Evolutionary conservation across 2,888 invertebrate genomes (phyloP), one percentile per base, ranked within the genome.

Genomic region (Drosophila differens): DNA sequence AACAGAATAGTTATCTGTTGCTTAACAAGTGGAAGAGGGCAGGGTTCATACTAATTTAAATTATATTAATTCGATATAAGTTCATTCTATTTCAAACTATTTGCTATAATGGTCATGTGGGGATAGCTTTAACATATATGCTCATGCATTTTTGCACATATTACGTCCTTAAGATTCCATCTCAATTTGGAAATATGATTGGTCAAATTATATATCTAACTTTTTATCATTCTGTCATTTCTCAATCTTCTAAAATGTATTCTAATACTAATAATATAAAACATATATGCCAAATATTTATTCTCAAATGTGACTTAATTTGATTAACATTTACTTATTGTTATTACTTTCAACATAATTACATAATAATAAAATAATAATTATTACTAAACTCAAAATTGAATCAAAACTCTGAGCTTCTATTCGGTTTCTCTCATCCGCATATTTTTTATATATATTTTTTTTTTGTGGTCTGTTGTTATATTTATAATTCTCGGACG

Each of bases 401-500:
- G 22, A 32, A 6, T 9, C 10, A 32, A 25, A 44, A 25, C 22
- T 12, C 32, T 22, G 30, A 16, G 16, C 32, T 10, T 44, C 12
- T 22, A 47, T 9, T 59, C 19, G 19, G 33, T 33, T 25, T 4
- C 9, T 41, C 9, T 30, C 52, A 19, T 60, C 49, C 47, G 61
- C 64, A 65, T 35, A 35, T 37, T 30, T 30, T 4, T 2, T 22
- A 4, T 35, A 35, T 16, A n/a, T n/a, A n/a, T 7, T n/a, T 22
- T 32, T n/a, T n/a, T 30, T 41, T n/a, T 32, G n/a, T 41, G 16
- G 30, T 6, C 10, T 25, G 39, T 35, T 60, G 54, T 41, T 66
- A 33, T 63, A 54, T 52, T 79, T 79, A 22, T 66, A 80, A 80
- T 65, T 62, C 16, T 30, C 25, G 22, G 35, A 39, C 65, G 59